Base-by-base conservation (phyloP, 2,113 vertebrate species). In the Mola mola region DNA sequence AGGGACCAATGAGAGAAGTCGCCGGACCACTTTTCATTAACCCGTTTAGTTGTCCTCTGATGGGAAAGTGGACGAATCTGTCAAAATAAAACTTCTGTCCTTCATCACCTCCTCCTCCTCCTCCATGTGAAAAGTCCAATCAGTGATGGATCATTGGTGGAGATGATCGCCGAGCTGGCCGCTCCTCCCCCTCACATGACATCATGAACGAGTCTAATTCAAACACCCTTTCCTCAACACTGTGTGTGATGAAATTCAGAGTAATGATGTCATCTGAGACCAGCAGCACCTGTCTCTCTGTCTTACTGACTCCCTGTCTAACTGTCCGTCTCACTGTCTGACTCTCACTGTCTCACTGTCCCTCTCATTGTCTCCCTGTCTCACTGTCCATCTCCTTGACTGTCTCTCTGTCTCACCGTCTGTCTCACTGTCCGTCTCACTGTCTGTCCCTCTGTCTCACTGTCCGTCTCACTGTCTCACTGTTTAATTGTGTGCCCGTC, bases 191-290 rank as follows among this genome's bases (percentile, higher is more conserved):
- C n/a, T n/a, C n/a, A n/a, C 28, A 29, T 29, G 6, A 29, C 28
- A 89, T 90, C 91, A 93, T 94, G 95, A 95, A 95, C 95, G 92
- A 85, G 85, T 87, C 93, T 95, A 94, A 94, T 94, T 91, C 90
- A 89, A 91, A 90, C 88, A 89, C 90, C 89, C 94, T 92, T 91
- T 22, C 87, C 89, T 75, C 87, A 67, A 48, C 9, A 24, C 46
- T 12, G 53, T 52, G 66, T 48, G 50, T 58, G 49, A 68, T 62
- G 61, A 94, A 94, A 95, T 93, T 92, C 88, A 86, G 86, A 90
- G 80, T 96, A 96, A 97, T 96, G 94, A 96, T 93, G 90, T 94
- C 94, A 95, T 91, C 93, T 93, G 95, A 94, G 94, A 29, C 1
- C 28, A 29, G 28, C 28, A 7, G n/a, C 22, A 28, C 3, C 52